These are phyloP conservation scores for Eleutherodactylus coqui DNA, from an alignment of 2,797 vertebrate species.

Conservation along the genomic window DNA sequence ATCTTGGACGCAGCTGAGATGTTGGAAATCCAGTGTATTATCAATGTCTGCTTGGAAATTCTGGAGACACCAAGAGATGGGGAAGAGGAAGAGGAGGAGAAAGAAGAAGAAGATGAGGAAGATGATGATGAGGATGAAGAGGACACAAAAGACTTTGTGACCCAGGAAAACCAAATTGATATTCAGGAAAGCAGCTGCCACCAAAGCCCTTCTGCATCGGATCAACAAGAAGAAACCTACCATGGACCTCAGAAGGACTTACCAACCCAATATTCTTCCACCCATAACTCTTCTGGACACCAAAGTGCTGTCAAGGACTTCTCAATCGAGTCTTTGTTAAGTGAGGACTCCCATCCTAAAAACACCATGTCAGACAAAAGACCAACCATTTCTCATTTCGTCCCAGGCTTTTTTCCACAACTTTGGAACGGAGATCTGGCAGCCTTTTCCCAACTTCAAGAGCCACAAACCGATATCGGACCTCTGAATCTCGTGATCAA, in stretches of 20 bases:
- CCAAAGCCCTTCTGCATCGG: constrained; percentile 83
- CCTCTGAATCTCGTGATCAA: constrained; percentile 93
- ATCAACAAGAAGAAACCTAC: constrained; percentile 76
- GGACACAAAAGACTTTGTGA: constrained; percentile 82
- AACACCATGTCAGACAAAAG: constrained; percentile 84
- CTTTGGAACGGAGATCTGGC: constrained; percentile 90
- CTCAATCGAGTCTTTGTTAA: constrained; percentile 93
- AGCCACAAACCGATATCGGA: constrained; percentile 79
- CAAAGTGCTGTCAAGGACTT: constrained; percentile 90
- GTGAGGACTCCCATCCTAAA: constrained; percentile 93
- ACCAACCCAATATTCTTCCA: constrained; percentile 72
- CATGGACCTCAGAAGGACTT: constrained; percentile 77
- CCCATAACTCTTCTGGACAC: constrained; percentile 70
- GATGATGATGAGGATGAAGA: constrained; percentile 88
- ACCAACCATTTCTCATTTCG: constrained; percentile 84
- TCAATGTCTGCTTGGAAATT: constrained; percentile 96
- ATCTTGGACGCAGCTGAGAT: constrained; percentile 92
- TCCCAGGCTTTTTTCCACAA: constrained; percentile 91
- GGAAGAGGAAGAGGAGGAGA: constrained; percentile 75
- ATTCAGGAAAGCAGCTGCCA: constrained; percentile 82
- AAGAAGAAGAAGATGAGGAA: constrained; percentile 76
- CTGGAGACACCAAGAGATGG: constrained; percentile 86
- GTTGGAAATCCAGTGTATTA: constrained; percentile 96
- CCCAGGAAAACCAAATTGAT: constrained; percentile 77
- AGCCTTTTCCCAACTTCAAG: constrained; percentile 84